A percentile compares a stretch with the other conserved stretches of the same genome.
phyloP scores from a whole-genome alignment of 2,888 invertebrate species.

The Zelleria hepariella region DNA sequence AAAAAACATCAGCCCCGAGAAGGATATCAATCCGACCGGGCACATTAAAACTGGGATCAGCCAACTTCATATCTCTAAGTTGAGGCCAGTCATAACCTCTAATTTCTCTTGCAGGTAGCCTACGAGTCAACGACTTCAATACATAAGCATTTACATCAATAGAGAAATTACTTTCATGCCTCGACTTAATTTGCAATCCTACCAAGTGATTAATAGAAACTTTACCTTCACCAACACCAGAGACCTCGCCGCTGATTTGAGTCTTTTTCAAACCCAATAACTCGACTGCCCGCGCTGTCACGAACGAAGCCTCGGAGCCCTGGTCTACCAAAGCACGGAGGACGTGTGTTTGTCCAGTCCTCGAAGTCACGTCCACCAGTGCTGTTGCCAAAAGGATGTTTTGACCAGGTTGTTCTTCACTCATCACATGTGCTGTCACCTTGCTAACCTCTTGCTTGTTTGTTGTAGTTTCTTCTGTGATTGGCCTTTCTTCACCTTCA shows the following conservation, averaged over 20 bases:
- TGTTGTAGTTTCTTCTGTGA: neutral
- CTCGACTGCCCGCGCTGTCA: slow-evolving; percentile 15
- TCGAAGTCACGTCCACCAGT: slow-evolving; percentile 5
- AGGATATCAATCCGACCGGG: slow-evolving; percentile 13
- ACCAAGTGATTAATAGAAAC: slow-evolving; percentile 14
- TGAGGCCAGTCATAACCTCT: slow-evolving; percentile 10
- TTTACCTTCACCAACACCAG: slow-evolving; percentile 17
- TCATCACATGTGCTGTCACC: neutral
- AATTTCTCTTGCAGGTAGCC: slow-evolving; percentile 10
- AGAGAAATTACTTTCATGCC: no score
- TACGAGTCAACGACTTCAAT: slow-evolving; percentile 10
- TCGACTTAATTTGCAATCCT: no score
- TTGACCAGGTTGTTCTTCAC: neutral
- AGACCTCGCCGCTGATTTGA: slow-evolving; percentile 14
- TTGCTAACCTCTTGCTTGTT: neutral
- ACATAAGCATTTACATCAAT: no score
- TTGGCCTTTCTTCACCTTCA: neutral
- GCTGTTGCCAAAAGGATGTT: neutral
- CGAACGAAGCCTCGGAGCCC: slow-evolving; percentile 21
- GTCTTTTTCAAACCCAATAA: slow-evolving; percentile 14
- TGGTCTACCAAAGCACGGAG: slow-evolving; percentile 20
- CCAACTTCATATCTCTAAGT: slow-evolving; percentile 11
- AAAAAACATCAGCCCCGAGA: slow-evolving; percentile 17
- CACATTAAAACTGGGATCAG: slow-evolving; percentile 11
- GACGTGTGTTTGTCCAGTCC: slow-evolving; percentile 12